phyloP scores from a whole-genome alignment of 2,888 invertebrate genomes.

The Eristalinus sepulchralis region DNA sequence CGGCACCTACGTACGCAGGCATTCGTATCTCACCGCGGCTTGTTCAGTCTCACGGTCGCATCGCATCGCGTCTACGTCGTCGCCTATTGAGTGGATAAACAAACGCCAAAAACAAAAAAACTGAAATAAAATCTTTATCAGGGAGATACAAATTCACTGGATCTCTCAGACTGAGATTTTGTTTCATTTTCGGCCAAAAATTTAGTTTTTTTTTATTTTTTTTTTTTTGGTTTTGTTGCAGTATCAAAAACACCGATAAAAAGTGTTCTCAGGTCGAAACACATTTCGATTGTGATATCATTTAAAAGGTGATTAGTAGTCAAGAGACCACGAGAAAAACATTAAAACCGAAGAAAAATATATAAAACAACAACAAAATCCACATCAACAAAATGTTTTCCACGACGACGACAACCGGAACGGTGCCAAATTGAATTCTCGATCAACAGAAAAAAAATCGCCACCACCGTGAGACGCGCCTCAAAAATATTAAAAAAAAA shows the following conservation, averaged over 20 bases:
- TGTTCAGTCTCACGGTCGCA: conserved; percentile 1
- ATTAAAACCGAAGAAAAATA: neutral
- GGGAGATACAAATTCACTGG: conserved; percentile 15
- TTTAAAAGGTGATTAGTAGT: conserved; percentile 39
- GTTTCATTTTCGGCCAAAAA: neutral
- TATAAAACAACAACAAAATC: conserved; percentile 4
- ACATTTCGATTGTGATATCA: conserved; percentile 14
- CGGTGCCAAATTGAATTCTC: conserved; percentile 23
- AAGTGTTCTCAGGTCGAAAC: neutral
- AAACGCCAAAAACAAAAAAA: conserved; percentile 30
- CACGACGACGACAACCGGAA: neutral
- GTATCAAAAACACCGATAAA: neutral
- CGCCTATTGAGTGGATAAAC: conserved; percentile 8
- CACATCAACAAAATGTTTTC: neutral
- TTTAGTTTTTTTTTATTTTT: no score
- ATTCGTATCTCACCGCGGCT: neutral
- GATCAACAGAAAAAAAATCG: neutral
- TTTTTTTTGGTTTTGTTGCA: no score
- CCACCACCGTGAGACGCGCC: neutral
- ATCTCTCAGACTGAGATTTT: neutral
- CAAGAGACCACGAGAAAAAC: neutral
- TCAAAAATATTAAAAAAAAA: conserved; percentile 6
- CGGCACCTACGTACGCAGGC: no score
- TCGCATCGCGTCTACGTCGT: neutral
- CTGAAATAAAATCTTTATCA: conserved; percentile 14